phyloP scores from a whole-genome alignment of 2,888 invertebrate genomes.

The Drosophila dives region DNA sequence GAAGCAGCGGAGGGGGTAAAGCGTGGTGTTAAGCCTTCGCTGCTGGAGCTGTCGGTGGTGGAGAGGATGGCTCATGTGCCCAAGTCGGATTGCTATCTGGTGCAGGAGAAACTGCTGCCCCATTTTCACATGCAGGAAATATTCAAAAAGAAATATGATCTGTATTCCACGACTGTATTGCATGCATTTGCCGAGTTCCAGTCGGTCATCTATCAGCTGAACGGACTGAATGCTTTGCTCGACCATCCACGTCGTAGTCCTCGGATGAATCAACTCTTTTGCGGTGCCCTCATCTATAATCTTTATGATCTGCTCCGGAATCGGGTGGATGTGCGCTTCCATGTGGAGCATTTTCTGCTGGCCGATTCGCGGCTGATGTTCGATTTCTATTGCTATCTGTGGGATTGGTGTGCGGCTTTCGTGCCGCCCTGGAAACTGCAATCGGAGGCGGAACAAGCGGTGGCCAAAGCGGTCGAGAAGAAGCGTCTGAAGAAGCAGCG shows the following conservation, averaged over 20 bases:
- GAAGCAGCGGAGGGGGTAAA: conserved; percentile 64
- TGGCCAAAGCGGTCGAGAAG: conserved; percentile 63
- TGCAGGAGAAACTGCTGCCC: conserved; percentile 80
- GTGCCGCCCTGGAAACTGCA: conserved; percentile 77
- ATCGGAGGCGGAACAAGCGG: conserved; percentile 38
- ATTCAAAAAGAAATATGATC: conserved; percentile 83
- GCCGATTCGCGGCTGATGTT: conserved; percentile 81
- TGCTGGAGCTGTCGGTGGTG: conserved; percentile 63
- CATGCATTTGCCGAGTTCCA: conserved; percentile 84
- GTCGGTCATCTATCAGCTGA: conserved; percentile 82
- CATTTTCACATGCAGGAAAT: conserved; percentile 84
- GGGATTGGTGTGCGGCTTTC: conserved; percentile 81
- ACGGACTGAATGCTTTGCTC: conserved; percentile 88
- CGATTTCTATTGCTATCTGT: conserved; percentile 81
- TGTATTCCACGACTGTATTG: conserved; percentile 78
- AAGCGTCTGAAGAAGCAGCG: conserved; percentile 77
- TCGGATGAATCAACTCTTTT: conserved; percentile 88
- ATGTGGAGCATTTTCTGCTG: conserved; percentile 86
- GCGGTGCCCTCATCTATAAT: conserved; percentile 92
- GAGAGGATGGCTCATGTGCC: conserved; percentile 77
- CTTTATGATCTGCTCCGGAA: conserved; percentile 87
- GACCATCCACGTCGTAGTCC: conserved; percentile 87
- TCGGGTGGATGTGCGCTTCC: conserved; percentile 86
- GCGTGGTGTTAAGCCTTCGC: conserved; percentile 59
- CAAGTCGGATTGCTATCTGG: conserved; percentile 82